Evolutionary conservation across 2,797 vertebrate species (phyloP), one percentile per base, ranked within the genome.

Genomic region (Platalea minor): DNA sequence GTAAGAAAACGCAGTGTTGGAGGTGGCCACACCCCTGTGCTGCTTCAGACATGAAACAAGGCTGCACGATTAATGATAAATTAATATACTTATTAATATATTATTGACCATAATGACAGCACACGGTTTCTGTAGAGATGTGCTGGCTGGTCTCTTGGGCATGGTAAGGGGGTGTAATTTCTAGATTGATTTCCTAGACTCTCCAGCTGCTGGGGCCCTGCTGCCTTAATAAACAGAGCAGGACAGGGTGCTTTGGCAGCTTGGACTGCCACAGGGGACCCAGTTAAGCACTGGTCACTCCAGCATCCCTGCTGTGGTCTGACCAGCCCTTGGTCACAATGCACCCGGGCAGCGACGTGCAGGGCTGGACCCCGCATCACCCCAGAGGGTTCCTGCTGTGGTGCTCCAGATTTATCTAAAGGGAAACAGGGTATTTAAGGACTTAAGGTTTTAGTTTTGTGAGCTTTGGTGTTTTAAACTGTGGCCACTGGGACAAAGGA

Each of bases 221-320:
- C 33, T 46, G 33, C 20, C 63, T 37, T 50, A 9, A 12, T 10
- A 31, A 46, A 12, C 0, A 6, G 56, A 37, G 41, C 29, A n/a
- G 65, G n/a, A 25, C n/a, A 16, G 18, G 41, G 28, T 37, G 46
- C 39, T 8, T 4, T 2, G 14, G 63, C 33, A 28, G 73, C 54
- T 53, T 5, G 0, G 23, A 3, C 41, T 24, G 57, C 9, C 0
- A 0, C 0, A 4, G 16, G 26, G 25, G 16, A 21, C 57, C 31
- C 50, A 1, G 16, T 12, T 9, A 6, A 11, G 7, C 1, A 1
- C 56, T 19, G 18, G 26, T 11, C 0, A 0, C 23, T 4, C 15
- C 24, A 7, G 54, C 25, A 11, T 10, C 35, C 37, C 37, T 2
- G 6, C 39, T 10, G 13, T 2, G 20, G 15, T 23, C 39, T 8